Conservation (phyloP, 1,140 invertebrate genomes). For the Formica exsecta region DNA sequence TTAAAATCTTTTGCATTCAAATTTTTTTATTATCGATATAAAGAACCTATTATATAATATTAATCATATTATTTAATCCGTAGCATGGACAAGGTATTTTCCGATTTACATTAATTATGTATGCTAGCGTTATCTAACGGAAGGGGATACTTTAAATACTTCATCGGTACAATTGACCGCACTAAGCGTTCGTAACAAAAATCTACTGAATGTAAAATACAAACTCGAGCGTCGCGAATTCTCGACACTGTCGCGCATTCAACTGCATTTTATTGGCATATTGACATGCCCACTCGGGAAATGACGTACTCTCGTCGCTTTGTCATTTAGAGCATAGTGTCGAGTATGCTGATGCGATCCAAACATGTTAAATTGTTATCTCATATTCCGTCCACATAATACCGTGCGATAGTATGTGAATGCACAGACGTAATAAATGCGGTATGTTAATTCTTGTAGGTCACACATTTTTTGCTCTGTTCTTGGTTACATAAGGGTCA, state of each 20-base stretch:
- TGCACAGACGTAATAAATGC: slow-evolving; percentile 22
- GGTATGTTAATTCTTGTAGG: slow-evolving; percentile 10
- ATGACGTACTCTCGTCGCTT: slow-evolving; percentile 59
- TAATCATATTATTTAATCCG: neutral
- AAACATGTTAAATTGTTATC: slow-evolving; percentile 44
- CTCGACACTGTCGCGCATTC: slow-evolving; percentile 30
- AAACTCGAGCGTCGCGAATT: slow-evolving; percentile 26
- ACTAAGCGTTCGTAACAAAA: slow-evolving; percentile 16
- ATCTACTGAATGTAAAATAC: slow-evolving; percentile 1
- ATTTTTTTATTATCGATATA: neutral
- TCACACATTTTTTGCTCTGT: too few species aligned
- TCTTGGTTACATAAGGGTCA: too few species aligned
- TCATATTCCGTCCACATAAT: neutral
- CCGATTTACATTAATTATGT: neutral
- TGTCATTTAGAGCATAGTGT: slow-evolving; percentile 60
- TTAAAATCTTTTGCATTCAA: neutral
- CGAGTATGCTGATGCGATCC: slow-evolving; percentile 45
- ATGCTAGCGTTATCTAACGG: neutral
- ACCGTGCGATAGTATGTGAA: neutral
- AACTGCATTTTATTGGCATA: slow-evolving; percentile 62
- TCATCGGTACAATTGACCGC: neutral
- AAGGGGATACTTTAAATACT: slow-evolving; percentile 1
- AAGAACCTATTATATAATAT: neutral
- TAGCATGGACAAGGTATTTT: neutral
- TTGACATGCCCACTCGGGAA: slow-evolving; percentile 57